Conservation (phyloP, 2,113 vertebrate genomes). For the Silurus glanis region DNA sequence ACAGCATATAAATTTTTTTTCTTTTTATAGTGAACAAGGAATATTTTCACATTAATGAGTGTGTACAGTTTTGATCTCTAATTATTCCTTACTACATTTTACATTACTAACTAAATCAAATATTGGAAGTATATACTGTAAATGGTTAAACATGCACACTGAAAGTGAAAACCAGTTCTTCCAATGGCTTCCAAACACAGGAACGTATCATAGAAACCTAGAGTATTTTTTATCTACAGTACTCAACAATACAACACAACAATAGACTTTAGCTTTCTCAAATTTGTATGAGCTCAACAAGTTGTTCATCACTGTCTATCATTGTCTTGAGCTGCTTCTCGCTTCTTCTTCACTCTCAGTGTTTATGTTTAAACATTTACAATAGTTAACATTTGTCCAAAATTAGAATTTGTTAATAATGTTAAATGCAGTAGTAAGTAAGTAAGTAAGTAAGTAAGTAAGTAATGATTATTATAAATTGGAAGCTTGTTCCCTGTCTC, state of each 20-base stretch:
- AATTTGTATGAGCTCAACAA: constrained; percentile 16
- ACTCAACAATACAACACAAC: not conserved
- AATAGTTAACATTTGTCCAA: too few relatives aligned
- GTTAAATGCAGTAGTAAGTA: too few relatives aligned
- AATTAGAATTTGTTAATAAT: too few relatives aligned
- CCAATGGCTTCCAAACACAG: not conserved
- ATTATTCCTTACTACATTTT: not conserved
- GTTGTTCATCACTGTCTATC: not conserved
- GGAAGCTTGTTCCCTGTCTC: too few relatives aligned
- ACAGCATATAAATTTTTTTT: not conserved
- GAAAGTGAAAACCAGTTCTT: not conserved
- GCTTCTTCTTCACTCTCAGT: too few relatives aligned
- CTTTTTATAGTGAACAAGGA: not conserved
- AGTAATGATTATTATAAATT: too few relatives aligned
- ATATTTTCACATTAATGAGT: not conserved
- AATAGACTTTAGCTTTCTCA: not conserved
- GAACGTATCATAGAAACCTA: constrained; percentile 46
- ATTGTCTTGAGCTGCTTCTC: not conserved
- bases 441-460: too few relatives aligned
- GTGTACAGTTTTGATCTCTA: not conserved
- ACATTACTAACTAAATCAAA: not conserved
- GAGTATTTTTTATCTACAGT: not conserved
- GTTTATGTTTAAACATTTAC: too few relatives aligned
- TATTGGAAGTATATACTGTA: not conserved
- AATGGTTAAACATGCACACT: not conserved